Evolutionary conservation across 2,888 invertebrate species (phyloP), one percentile per base, ranked within the genome.

Genomic region (Hesperia comma): DNA sequence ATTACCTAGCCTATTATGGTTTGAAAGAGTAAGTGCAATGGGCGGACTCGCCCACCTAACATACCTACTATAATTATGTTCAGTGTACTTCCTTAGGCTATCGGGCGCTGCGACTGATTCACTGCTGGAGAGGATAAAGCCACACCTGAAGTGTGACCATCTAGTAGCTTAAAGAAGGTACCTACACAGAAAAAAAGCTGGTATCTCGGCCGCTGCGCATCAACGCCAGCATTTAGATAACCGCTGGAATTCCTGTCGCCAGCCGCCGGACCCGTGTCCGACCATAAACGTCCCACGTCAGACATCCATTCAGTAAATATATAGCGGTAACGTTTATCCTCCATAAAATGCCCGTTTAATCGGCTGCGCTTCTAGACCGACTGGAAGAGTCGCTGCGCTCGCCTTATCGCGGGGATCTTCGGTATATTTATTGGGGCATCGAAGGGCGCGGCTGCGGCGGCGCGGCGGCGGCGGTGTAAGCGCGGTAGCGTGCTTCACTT

Each of bases 351-450:
- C 74, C 71, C 77, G 78, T 80, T 79, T 81, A 82, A 86, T 83
- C 77, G 26, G 76, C 78, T 78, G 78, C 75, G 46, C 86, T 83
- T 81, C 82, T 79, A 79, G 82, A 80, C 78, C 74, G 70, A 69
- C 63, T 1, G 37, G 10, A 12, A 8, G 37, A 8, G 71, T 64
- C 56, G 76, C 75, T 70, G 72, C 71, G 73, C 68, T 72, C 71
- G 19, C 15, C 67, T 84, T 89, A 89, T 89, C 90, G 75, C 86
- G 84, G 80, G 79, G 81, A 88, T 88, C 90, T 85, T 75, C 75
- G 76, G 82, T 81, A 84, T 88, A 88, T 90, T 90, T 88, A 90
- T 88, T 84, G 84, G 83, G 84, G 82, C 86, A 85, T 84, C 83
- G 83, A 80, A 77, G 76, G 71, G 70, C 68, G 72, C 71, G 73